Base-by-base conservation (phyloP, 2,888 invertebrate genomes). In the Euphydryas editha region DNA sequence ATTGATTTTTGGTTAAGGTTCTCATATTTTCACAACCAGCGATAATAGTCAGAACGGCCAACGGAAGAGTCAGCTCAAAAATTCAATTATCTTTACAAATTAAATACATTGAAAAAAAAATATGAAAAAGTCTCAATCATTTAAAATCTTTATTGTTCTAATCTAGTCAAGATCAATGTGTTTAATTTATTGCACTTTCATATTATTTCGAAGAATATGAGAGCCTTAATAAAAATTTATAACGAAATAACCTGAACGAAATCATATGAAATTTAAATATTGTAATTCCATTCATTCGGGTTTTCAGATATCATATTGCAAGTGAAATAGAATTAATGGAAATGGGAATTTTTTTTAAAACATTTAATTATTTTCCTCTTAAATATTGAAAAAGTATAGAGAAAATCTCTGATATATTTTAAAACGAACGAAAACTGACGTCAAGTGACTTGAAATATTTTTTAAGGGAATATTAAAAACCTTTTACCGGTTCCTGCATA, bases 391-490 rank as follows among this genome's bases (percentile, higher is more conserved):
- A 24, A n/a, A 24, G 13, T n/a, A 15, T 15, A 1, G 49, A 21
- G 7, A 13, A 15, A 15, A 15, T 15, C 7, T 21, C 21, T 24
- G 15, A n/a, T 24, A 15, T 24, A 24, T 24, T 51, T 49, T 51
- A 24, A 51, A 51, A 51, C 24, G 7, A 21, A 51, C 24, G 49
- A 15, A 24, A 21, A 21, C 21, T n/a, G 15, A 21, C 6, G 4
- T 21, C 49, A 51, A 51, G 47, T 51, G n/a, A 51, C 15, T n/a
- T 51, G 24, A n/a, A 51, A 51, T 51, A 51, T n/a, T 24, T n/a
- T 51, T 51, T 24, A 15, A 51, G 7, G 21, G 13, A 51, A 51
- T 24, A 24, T 24, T 51, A 51, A 7, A 15, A 24, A 24, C n/a
- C 15, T 51, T n/a, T 47, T 6, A 47, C 20, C 13, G 21, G 15